These are phyloP conservation scores for Carollia perspicillata DNA, from an alignment of 2,113 vertebrate genomes.

Conservation along the genomic window DNA sequence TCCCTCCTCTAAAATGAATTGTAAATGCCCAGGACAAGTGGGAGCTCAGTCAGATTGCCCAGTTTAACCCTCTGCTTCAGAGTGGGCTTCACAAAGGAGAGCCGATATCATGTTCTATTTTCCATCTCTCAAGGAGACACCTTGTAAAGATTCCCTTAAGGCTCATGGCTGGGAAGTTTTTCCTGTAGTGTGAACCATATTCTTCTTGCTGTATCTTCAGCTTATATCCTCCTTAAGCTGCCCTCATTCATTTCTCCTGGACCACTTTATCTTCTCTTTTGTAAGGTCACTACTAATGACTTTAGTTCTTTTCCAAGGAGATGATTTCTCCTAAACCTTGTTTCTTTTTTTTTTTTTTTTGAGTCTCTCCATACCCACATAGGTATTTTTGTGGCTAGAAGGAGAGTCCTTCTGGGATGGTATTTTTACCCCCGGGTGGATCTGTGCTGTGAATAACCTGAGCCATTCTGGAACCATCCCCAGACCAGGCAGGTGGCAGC, in stretches of 20 bases:
- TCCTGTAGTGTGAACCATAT: not conserved
- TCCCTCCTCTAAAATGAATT: not conserved
- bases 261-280: slow-evolving; percentile 21
- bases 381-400: slow-evolving; percentile 78
- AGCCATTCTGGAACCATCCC: slow-evolving; percentile 78
- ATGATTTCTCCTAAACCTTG: slow-evolving; percentile 62
- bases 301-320: slow-evolving; percentile 53
- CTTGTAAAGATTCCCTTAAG: not conserved
- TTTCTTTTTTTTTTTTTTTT: slow-evolving; percentile 70
- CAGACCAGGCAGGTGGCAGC: slow-evolving; percentile 79
- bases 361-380: slow-evolving; percentile 64
- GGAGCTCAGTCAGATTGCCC: not conserved
- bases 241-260: slow-evolving; percentile 15
- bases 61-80: not conserved
- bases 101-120: not conserved
- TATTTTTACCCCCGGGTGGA: slow-evolving; percentile 78
- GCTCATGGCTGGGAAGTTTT: slow-evolving; percentile 14
- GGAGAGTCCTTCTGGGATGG: slow-evolving; percentile 75
- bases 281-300: slow-evolving; percentile 33
- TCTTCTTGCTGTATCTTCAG: not conserved
- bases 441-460: slow-evolving; percentile 80
- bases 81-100: not conserved
- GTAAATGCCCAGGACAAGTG: not conserved
- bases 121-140: not conserved
- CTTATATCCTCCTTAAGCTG: not conserved